Conservation (phyloP, 2,797 vertebrate species). For the Zenarchopterus dispar region DNA sequence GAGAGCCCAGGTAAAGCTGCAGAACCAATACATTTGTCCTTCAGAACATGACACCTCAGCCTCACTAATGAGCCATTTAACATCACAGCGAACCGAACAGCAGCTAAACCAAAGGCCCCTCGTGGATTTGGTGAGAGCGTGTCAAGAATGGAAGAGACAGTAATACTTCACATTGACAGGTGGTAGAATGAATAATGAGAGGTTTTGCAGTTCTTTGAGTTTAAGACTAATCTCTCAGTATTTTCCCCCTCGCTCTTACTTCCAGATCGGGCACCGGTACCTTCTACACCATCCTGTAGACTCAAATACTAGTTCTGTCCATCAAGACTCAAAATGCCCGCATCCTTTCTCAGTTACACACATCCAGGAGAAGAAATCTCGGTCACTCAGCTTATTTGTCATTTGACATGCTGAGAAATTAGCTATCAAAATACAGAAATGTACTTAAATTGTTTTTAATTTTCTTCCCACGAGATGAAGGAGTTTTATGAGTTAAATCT, state of each 20-base stretch:
- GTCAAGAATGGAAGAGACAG: conserved; percentile 67
- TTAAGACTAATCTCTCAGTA: conserved; percentile 66
- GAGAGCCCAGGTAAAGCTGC: conserved; percentile 57
- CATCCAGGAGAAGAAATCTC: neutral
- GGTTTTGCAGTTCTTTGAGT: conserved; percentile 52
- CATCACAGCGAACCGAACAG: conserved; percentile 61
- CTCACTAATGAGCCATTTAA: conserved; percentile 78
- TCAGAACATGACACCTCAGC: conserved; percentile 66
- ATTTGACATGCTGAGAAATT: no score
- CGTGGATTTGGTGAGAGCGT: conserved; percentile 64
- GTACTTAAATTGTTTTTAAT: no score
- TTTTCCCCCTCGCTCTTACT: conserved; percentile 37
- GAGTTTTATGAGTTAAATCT: no score
- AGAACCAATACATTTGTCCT: conserved; percentile 72
- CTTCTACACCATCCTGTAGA: conserved; percentile 35
- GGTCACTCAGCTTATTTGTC: neutral
- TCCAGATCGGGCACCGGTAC: conserved; percentile 23
- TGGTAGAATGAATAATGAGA: conserved; percentile 75
- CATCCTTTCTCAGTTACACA: neutral
- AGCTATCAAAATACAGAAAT: no score
- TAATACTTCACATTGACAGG: conserved; percentile 77
- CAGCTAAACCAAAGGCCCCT: conserved; percentile 65
- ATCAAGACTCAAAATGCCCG: conserved; percentile 22
- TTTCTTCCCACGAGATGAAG: no score
- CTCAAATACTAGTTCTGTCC: conserved; percentile 46